Evolutionary conservation across 2,888 invertebrate species (phyloP).

Genomic region (Graphium colonna): DNA sequence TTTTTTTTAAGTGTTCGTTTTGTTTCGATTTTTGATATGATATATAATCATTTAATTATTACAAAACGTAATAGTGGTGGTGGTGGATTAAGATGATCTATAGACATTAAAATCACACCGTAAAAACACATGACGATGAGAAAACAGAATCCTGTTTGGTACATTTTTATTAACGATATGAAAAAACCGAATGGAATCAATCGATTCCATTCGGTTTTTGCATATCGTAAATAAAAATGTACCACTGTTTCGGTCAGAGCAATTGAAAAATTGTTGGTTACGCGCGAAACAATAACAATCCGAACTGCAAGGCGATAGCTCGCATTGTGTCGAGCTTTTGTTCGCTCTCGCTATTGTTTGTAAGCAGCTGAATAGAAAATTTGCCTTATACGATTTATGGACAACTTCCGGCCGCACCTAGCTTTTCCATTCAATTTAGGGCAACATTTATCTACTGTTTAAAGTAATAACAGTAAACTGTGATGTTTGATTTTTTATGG

Average conservation of each 20-base stretch:
- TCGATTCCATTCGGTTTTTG: neutral
- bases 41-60: too few relatives aligned
- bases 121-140: too few relatives aligned
- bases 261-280: slow-evolving; percentile 11
- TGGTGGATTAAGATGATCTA: too few relatives aligned
- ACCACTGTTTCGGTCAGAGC: neutral
- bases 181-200: neutral
- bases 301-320: slow-evolving; percentile 9
- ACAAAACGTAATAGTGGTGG: too few relatives aligned
- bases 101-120: too few relatives aligned
- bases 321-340: slow-evolving; percentile 19
- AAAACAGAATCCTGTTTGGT: too few relatives aligned
- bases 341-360: slow-evolving; percentile 12
- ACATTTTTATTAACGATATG: neutral
- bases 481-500: neutral
- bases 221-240: neutral
- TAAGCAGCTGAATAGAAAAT: slow-evolving; percentile 17
- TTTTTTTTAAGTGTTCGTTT: too few relatives aligned
- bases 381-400: slow-evolving; percentile 17
- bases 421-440: slow-evolving; percentile 6
- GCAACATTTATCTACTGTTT: neutral
- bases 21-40: too few relatives aligned
- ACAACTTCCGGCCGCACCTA: slow-evolving; percentile 12
- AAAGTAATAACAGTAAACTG: neutral
- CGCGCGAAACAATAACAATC: slow-evolving; percentile 13